phyloP scores from a whole-genome alignment of 2,113 vertebrate species.

The Vulpes vulpes region DNA sequence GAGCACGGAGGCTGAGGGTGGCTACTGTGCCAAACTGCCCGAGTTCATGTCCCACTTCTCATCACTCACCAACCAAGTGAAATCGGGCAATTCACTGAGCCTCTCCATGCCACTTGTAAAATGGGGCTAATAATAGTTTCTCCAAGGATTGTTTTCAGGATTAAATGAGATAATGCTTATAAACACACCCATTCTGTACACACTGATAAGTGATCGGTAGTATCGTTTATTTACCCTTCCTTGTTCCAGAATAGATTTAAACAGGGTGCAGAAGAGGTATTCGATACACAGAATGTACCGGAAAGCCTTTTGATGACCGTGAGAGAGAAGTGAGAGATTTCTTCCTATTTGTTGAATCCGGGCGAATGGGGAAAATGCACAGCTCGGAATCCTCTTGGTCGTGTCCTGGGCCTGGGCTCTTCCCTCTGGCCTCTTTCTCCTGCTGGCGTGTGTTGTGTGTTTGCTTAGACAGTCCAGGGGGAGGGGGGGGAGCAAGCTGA shows the following conservation, averaged over 20 bases:
- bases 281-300: not conserved
- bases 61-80: not conserved
- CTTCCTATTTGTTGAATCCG: not conserved
- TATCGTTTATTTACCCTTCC: not conserved
- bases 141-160: not conserved
- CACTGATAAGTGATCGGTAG: not conserved
- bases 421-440: not conserved
- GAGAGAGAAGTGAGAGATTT: not conserved
- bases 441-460: not conserved
- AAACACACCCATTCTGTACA: not conserved
- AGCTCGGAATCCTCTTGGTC: not conserved
- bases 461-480: not conserved
- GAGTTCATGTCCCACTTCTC: not conserved
- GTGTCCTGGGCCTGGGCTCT: not conserved
- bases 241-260: conserved; percentile 35
- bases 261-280: not conserved
- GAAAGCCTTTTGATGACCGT: not conserved
- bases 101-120: not conserved
- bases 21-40: not conserved
- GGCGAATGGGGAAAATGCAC: not conserved
- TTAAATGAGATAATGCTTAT: not conserved
- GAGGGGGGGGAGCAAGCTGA: not conserved
- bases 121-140: not conserved
- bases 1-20: not conserved
- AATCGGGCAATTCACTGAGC: not conserved